phyloP scores from a whole-genome alignment of 2,113 vertebrate genomes.

The Gymnobelideus leadbeateri region DNA sequence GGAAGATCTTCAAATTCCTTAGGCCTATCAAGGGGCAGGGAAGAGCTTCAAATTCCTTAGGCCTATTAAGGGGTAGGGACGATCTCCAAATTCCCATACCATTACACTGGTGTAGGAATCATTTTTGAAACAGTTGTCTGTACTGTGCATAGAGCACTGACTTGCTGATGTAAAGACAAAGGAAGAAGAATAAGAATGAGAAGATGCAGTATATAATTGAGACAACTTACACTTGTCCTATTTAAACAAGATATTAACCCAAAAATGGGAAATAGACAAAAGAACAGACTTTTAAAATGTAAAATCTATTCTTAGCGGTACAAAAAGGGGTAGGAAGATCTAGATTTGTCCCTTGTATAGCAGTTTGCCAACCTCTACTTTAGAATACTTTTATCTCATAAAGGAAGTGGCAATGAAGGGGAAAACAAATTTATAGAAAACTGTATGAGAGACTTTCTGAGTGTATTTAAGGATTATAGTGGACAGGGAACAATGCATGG shows the following conservation, averaged over 20 bases:
- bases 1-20: no score
- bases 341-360: background rate
- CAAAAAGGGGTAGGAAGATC: background rate
- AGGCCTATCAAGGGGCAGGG: no score
- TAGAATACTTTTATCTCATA: background rate
- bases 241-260: background rate
- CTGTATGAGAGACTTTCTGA: background rate
- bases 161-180: background rate
- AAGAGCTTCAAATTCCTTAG: no score
- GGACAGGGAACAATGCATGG: background rate
- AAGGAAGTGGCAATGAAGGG: background rate
- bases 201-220: background rate
- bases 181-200: background rate
- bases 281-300: background rate
- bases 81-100: no score
- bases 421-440: background rate
- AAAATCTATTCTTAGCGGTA: background rate
- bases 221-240: background rate
- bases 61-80: no score
- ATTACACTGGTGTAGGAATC: background rate
- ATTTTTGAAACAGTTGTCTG: background rate
- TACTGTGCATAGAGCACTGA: background rate
- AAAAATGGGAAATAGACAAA: background rate
- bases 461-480: background rate
- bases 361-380: background rate